phyloP scores from a whole-genome alignment of 2,797 vertebrate genomes.

The Anableps anableps region DNA sequence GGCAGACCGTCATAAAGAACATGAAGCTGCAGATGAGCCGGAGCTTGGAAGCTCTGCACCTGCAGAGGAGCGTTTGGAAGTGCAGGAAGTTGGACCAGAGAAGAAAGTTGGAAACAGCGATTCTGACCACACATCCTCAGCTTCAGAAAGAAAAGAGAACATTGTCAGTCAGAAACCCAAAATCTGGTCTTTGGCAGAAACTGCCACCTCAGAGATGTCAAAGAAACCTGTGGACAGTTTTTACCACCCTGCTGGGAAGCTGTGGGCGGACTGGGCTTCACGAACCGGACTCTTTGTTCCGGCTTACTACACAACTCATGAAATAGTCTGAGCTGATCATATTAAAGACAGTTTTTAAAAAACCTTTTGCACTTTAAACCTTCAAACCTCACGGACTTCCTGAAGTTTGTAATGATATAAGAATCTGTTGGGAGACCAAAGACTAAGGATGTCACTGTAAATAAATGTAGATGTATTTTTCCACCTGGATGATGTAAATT shows the following conservation, averaged over 20 bases:
- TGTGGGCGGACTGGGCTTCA: conserved; percentile 82
- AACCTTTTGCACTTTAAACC: conserved; percentile 79
- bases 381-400: conserved; percentile 63
- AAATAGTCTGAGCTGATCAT: conserved; percentile 58
- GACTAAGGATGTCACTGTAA: conserved; percentile 72
- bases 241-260: conserved; percentile 64
- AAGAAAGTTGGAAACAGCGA: conserved; percentile 44
- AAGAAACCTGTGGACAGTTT: conserved; percentile 63
- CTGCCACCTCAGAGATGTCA: conserved; percentile 84
- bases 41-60: conserved; percentile 35
- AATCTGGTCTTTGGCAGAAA: conserved; percentile 97
- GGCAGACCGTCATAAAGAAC: conserved; percentile 43
- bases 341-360: conserved; percentile 40
- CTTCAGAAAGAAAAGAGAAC: conserved; percentile 75
- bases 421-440: conserved; percentile 71
- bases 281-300: conserved; percentile 74
- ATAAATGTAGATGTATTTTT: conserved; percentile 82
- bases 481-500: conserved; percentile 80
- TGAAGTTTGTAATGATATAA: conserved; percentile 61
- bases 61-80: conserved; percentile 54
- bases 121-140: conserved; percentile 36
- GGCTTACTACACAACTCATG: conserved; percentile 59
- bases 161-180: conserved; percentile 86
- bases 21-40: conserved; percentile 39
- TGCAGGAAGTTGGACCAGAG: conserved; percentile 15